phyloP scores from a whole-genome alignment of 2,797 vertebrate species.

The Vultur gryphus region DNA sequence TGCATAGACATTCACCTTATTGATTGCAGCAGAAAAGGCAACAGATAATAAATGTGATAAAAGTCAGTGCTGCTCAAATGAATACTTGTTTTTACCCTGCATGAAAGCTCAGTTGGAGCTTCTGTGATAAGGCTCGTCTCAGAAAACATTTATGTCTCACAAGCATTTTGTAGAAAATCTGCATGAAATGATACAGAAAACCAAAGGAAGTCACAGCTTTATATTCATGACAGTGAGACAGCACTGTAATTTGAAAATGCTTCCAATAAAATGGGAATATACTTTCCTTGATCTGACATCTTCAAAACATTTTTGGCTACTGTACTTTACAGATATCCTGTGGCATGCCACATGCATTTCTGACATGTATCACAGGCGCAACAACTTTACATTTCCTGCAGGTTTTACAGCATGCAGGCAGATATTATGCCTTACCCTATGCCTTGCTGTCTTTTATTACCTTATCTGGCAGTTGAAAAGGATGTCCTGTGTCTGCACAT shows the following conservation, averaged over 20 bases:
- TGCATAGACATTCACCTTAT: background rate
- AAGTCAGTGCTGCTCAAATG: background rate
- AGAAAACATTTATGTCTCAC: background rate
- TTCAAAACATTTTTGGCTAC: background rate
- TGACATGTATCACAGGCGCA: background rate
- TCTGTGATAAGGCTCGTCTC: background rate
- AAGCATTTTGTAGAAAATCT: slow-evolving; percentile 1
- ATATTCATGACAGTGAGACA: background rate
- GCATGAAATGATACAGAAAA: background rate
- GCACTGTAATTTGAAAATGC: background rate
- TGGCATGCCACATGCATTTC: background rate
- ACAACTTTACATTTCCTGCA: background rate
- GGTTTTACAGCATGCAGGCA: background rate
- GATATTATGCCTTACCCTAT: background rate
- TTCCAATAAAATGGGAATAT: background rate
- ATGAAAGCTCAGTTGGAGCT: background rate
- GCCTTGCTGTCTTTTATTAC: background rate
- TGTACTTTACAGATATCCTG: background rate
- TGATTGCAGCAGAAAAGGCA: background rate
- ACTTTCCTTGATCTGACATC: background rate
- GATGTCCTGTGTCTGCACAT: background rate
- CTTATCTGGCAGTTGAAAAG: background rate
- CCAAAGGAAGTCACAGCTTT: background rate
- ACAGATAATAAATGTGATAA: background rate
- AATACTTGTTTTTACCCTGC: background rate